These are phyloP conservation scores for Heliocidaris erythrogramma DNA, from an alignment of 35 echinoderm and acorn worm genomes.

Conservation along the genomic window DNA sequence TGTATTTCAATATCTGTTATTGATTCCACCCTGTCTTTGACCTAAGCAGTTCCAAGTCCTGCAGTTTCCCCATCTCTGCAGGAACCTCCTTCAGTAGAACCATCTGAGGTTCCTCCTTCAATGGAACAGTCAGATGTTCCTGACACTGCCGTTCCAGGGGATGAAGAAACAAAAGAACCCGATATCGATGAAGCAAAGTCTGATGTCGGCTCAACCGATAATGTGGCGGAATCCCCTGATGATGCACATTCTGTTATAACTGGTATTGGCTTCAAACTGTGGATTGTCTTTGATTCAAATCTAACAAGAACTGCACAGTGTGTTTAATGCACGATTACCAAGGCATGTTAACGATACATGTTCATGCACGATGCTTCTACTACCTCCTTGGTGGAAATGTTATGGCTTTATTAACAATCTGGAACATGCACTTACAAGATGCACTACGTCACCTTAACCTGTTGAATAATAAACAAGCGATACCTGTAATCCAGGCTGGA, in stretches of 20 bases:
- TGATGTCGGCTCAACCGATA: background rate
- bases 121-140: background rate
- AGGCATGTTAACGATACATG: background rate
- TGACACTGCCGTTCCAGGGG: background rate
- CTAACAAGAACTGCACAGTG: background rate
- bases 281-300: background rate
- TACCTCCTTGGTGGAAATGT: background rate
- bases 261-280: constrained; percentile 23
- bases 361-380: background rate
- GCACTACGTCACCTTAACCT: too few relatives aligned
- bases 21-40: background rate
- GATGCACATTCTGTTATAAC: constrained; percentile 33
- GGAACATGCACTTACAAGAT: background rate
- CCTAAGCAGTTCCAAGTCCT: constrained; percentile 28
- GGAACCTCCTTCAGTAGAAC: background rate
- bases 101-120: background rate
- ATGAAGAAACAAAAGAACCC: background rate
- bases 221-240: constrained; percentile 11
- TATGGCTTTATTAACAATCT: background rate
- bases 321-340: background rate
- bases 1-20: background rate
- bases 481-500: too few relatives aligned
- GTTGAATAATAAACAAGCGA: too few relatives aligned
- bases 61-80: background rate
- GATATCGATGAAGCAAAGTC: background rate